phyloP scores from a whole-genome alignment of 2,113 vertebrate species.

The Larimichthys polyactis region DNA sequence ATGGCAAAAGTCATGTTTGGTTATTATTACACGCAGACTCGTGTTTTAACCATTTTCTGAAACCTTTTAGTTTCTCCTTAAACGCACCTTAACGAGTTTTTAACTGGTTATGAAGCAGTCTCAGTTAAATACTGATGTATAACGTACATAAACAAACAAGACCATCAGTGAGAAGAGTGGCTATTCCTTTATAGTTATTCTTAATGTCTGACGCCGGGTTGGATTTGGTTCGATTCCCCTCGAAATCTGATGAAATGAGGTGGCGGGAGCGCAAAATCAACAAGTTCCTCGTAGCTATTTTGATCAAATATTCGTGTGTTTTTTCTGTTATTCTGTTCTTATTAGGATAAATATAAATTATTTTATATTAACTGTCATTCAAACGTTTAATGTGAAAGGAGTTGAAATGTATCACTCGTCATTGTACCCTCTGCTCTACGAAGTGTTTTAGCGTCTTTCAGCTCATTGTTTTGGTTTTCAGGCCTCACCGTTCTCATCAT shows the following conservation, averaged over 20 bases:
- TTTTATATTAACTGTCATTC: not conserved
- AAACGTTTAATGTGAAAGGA: not conserved
- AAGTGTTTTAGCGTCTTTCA: not conserved
- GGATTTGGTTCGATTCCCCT: too few relatives aligned
- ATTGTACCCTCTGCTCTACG: not conserved
- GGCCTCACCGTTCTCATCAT: not conserved
- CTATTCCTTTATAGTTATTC: too few relatives aligned
- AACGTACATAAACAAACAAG: too few relatives aligned
- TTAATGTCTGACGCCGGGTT: too few relatives aligned
- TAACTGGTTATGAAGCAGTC: too few relatives aligned
- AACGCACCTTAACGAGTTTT: too few relatives aligned
- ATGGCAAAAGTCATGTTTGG: conserved; percentile 12
- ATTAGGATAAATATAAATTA: not conserved
- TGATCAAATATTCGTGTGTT: not conserved
- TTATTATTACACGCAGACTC: conserved; percentile 7
- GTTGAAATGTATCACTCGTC: too few relatives aligned
- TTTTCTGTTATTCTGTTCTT: not conserved
- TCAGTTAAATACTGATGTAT: too few relatives aligned
- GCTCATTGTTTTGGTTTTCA: too few relatives aligned
- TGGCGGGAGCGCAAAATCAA: too few relatives aligned
- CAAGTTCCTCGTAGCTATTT: not conserved
- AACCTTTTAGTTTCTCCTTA: not conserved
- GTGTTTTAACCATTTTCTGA: conserved; percentile 5
- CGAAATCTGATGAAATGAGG: too few relatives aligned
- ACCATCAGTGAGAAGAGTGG: too few relatives aligned